Percentiles rank a stretch among this genome's conserved stretches.
Evolutionary conservation across 2,888 invertebrate species (phyloP).

Genomic region (Eupithecia dodoneata): DNA sequence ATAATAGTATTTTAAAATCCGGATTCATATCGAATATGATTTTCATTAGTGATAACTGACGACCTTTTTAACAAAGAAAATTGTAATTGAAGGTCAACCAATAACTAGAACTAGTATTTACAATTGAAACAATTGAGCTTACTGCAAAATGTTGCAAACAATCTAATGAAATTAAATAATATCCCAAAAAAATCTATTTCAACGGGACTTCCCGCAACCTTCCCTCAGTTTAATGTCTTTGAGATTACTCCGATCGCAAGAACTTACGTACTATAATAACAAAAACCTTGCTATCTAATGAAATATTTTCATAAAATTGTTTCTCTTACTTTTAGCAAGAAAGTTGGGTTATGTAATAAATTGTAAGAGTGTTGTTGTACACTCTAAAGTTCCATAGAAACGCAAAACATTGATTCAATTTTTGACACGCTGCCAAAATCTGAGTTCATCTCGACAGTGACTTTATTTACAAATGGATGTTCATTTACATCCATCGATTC

Average conservation of each 20-base stretch:
- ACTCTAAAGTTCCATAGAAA: constrained; percentile 11
- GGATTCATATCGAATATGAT: neutral
- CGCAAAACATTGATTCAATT: constrained; percentile 28
- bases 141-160: no score
- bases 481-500: constrained; percentile 30
- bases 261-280: no score
- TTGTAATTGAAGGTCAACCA: no score
- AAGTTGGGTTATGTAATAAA: neutral
- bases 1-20: neutral
- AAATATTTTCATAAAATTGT: neutral
- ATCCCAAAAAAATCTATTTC: no score
- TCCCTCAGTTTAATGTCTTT: no score
- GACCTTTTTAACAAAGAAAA: no score
- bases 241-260: no score
- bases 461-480: constrained; percentile 27
- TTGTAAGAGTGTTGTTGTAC: constrained; percentile 15
- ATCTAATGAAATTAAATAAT: no score
- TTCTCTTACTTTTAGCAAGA: neutral
- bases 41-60: neutral
- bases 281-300: no score
- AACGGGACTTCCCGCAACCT: no score
- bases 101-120: no score
- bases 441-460: constrained; percentile 15
- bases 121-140: no score
- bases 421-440: constrained; percentile 34